Evolutionary conservation across 2,888 invertebrate genomes (phyloP).

Genomic region (Itoplectis maculator): DNA sequence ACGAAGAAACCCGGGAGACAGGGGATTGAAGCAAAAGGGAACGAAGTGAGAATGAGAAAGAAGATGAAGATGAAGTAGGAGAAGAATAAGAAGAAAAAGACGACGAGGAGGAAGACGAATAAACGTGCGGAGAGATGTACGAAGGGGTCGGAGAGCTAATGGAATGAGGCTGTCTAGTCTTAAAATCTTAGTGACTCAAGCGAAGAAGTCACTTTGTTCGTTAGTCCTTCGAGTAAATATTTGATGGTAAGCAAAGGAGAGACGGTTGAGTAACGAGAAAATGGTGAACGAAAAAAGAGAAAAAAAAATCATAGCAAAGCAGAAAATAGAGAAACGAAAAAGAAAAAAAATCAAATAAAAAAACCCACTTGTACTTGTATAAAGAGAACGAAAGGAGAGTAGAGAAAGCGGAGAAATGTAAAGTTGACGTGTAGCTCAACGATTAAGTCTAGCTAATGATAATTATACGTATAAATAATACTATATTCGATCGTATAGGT

Average conservation of each 20-base stretch:
- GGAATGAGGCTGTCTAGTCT: conserved; percentile 83
- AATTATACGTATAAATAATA: conserved; percentile 77
- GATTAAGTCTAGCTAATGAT: conserved; percentile 72
- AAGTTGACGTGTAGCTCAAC: conserved; percentile 67
- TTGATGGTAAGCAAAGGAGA: conserved; percentile 70
- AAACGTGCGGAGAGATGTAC: conserved; percentile 59
- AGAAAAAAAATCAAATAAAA: conserved; percentile 35
- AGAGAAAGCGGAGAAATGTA: conserved; percentile 57
- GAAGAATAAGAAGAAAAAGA: conserved; percentile 60
- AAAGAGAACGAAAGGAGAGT: conserved; percentile 66
- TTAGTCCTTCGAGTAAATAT: conserved; percentile 75
- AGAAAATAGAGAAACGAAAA: conserved; percentile 66
- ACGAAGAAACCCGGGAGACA: conserved; percentile 49
- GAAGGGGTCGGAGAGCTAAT: conserved; percentile 73
- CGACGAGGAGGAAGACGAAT: conserved; percentile 26
- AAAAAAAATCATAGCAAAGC: conserved; percentile 19
- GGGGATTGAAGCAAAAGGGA: conserved; percentile 44
- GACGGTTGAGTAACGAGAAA: conserved; percentile 20
- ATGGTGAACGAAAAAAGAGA: conserved; percentile 44
- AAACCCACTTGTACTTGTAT: conserved; percentile 70
- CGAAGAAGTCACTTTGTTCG: conserved; percentile 74
- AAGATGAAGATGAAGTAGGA: no score
- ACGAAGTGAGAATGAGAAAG: conserved; percentile 35
- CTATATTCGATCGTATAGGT: conserved; percentile 66
- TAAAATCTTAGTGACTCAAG: conserved; percentile 80